These are phyloP conservation scores for Stigmatopora nigra DNA, from an alignment of 2,113 vertebrate genomes.

Conservation along the genomic window DNA sequence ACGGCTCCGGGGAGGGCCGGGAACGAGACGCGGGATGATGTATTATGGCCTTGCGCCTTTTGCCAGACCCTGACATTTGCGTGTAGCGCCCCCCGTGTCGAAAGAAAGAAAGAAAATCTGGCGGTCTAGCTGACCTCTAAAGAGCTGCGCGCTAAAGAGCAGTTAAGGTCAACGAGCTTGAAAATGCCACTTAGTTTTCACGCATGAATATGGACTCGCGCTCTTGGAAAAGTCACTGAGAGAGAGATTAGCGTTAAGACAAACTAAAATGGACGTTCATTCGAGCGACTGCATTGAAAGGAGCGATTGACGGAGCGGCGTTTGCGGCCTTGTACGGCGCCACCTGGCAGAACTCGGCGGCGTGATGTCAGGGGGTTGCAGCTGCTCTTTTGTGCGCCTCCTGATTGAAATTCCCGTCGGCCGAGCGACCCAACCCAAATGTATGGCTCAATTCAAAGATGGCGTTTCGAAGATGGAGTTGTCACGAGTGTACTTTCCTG, in stretches of 20 bases:
- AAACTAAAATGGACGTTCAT: too few relatives aligned
- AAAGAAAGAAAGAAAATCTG: not conserved
- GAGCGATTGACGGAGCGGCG: not conserved
- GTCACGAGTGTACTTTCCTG: too few relatives aligned
- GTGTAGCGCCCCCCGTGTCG: constrained; percentile 27
- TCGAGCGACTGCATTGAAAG: too few relatives aligned
- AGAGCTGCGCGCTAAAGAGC: not conserved
- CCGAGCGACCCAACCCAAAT: too few relatives aligned
- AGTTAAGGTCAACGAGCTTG: not conserved
- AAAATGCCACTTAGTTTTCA: too few relatives aligned
- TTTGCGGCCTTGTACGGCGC: not conserved
- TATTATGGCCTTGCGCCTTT: constrained; percentile 6
- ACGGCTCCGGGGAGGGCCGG: constrained; percentile 1
- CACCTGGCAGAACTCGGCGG: constrained; percentile 3
- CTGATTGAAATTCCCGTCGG: constrained; percentile 10
- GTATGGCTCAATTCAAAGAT: too few relatives aligned
- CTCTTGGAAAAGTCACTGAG: too few relatives aligned
- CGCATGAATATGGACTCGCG: too few relatives aligned
- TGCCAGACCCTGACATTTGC: constrained; percentile 13
- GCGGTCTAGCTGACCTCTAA: not conserved
- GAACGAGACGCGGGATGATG: not conserved
- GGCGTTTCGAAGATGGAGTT: too few relatives aligned
- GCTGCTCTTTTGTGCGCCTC: constrained; percentile 5
- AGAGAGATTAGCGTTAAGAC: too few relatives aligned
- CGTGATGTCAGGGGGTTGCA: constrained; percentile 5